phyloP scores from a whole-genome alignment of 2,797 vertebrate genomes.

The Pelobates cultripes region DNA sequence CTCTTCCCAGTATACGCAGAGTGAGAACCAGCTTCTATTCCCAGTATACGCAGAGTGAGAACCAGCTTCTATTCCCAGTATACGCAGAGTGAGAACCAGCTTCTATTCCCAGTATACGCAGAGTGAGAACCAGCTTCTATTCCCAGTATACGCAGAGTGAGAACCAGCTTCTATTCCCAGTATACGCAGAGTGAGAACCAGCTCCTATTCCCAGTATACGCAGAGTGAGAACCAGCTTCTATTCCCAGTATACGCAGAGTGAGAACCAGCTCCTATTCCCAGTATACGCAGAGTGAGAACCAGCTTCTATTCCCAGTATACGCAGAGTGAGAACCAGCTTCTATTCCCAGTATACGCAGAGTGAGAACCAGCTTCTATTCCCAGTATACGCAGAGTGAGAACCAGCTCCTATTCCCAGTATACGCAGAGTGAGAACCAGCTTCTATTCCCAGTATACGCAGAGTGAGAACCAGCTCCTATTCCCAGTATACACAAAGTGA shows the following conservation, averaged over 20 bases:
- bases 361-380: slow-evolving; percentile 63
- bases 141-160: slow-evolving; percentile 63
- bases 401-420: not conserved
- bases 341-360: too few species aligned
- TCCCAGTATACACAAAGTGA: slow-evolving; percentile 63
- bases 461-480: slow-evolving; percentile 64
- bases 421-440: slow-evolving; percentile 64
- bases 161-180: not conserved
- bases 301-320: too few species aligned
- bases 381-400: slow-evolving; percentile 64
- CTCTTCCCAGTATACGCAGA: too few species aligned
- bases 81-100: slow-evolving; percentile 64
- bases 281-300: slow-evolving; percentile 64
- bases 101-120: too few species aligned
- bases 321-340: slow-evolving; percentile 64
- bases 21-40: slow-evolving; percentile 63
- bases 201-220: too few species aligned
- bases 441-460: too few species aligned
- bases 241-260: slow-evolving; percentile 61
- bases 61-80: not conserved
- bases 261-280: slow-evolving; percentile 20
- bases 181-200: slow-evolving; percentile 64
- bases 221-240: slow-evolving; percentile 64
- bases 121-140: slow-evolving; percentile 64
- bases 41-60: slow-evolving; percentile 64